phyloP scores from a whole-genome alignment of 1,140 invertebrate species.

The Odontomachus brunneus region DNA sequence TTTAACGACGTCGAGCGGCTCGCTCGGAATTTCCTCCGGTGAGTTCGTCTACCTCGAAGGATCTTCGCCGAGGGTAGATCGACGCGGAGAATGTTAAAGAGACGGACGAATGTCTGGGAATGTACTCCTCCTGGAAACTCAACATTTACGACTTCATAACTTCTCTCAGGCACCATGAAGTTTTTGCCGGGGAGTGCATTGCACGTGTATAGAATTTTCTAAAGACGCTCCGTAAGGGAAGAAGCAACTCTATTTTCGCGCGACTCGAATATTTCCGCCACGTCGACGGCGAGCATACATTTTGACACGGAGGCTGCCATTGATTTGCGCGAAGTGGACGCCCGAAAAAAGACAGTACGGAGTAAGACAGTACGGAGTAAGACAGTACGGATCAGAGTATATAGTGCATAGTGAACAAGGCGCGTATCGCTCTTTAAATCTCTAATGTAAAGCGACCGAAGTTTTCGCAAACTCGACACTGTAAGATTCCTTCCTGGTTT shows the following conservation, averaged over 20 bases:
- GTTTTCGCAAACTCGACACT: conserved; percentile 33
- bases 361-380: no score
- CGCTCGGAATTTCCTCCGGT: conserved; percentile 57
- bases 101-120: conserved; percentile 70
- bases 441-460: conserved; percentile 40
- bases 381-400: no score
- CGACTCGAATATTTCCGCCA: conserved; percentile 42
- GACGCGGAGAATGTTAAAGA: conserved; percentile 66
- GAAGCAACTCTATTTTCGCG: conserved; percentile 23
- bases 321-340: not conserved
- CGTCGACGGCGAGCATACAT: not conserved
- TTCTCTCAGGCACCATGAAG: conserved; percentile 25
- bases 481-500: conserved; percentile 52
- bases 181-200: conserved; percentile 38
- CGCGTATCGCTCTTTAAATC: conserved; percentile 41
- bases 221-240: not conserved
- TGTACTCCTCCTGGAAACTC: conserved; percentile 76
- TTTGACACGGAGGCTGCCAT: not conserved
- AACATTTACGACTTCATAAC: conserved; percentile 81
- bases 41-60: conserved; percentile 73
- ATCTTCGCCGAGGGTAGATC: conserved; percentile 69
- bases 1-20: not conserved
- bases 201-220: conserved; percentile 33
- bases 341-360: not conserved
- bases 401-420: no score